These are phyloP conservation scores for Remorina albescens DNA, from an alignment of 2,797 vertebrate species.

Conservation along the genomic window DNA sequence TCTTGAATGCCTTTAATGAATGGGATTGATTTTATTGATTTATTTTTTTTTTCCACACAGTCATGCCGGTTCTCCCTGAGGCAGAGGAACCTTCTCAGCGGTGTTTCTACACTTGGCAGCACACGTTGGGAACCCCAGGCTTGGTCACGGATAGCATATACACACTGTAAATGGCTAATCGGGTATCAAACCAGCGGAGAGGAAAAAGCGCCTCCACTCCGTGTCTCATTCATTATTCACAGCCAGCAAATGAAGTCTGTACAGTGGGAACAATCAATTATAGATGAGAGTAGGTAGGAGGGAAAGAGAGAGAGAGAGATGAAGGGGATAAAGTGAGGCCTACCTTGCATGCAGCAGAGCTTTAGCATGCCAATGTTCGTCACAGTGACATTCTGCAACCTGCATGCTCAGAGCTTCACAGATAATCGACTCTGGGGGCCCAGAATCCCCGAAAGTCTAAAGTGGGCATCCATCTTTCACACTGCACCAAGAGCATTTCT, in stretches of 20 bases:
- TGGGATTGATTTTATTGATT: neutral
- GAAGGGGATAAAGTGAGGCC: conserved; percentile 60
- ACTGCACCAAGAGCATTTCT: conserved; percentile 23
- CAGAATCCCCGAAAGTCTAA: neutral
- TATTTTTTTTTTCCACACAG: neutral
- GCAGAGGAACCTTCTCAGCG: conserved; percentile 26
- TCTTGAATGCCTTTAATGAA: conserved; percentile 30
- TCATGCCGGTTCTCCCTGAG: conserved; percentile 1
- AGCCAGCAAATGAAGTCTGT: conserved; percentile 84
- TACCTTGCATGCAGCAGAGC: conserved; percentile 66
- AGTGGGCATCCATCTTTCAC: conserved; percentile 27
- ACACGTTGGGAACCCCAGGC: conserved; percentile 54
- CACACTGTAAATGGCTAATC: conserved; percentile 75
- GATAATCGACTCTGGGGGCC: conserved; percentile 41
- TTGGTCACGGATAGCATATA: conserved; percentile 68
- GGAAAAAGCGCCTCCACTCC: conserved; percentile 75
- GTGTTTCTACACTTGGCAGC: conserved; percentile 35
- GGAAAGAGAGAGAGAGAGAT: conserved; percentile 55
- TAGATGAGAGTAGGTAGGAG: conserved; percentile 82
- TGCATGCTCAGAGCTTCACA: conserved; percentile 40
- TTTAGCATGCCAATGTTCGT: conserved; percentile 67
- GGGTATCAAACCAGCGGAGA: conserved; percentile 78
- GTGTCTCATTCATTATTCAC: conserved; percentile 87
- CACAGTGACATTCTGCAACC: conserved; percentile 38
- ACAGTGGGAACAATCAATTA: conserved; percentile 86